phyloP scores from a whole-genome alignment of 2,797 vertebrate genomes.

The Pseudochirops cupreus region DNA sequence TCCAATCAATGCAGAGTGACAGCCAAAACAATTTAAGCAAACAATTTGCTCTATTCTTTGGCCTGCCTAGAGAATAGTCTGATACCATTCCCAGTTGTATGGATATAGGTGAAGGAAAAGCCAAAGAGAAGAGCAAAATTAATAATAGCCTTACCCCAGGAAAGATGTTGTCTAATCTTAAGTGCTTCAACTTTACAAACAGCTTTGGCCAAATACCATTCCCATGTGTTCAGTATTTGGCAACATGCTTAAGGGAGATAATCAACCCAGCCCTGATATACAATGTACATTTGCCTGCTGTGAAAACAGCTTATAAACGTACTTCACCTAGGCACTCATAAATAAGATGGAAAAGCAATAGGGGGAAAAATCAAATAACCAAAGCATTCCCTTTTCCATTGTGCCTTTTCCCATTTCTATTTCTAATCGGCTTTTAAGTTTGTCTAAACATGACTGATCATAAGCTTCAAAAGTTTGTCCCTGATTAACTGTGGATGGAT shows the following conservation, averaged over 20 bases:
- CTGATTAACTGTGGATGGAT: background rate
- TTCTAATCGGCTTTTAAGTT: conserved; percentile 23
- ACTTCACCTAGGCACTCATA: conserved; percentile 24
- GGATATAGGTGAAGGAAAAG: background rate
- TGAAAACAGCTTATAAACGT: conserved; percentile 56
- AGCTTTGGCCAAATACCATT: background rate
- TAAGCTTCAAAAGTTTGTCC: background rate
- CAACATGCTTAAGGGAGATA: conserved; percentile 21
- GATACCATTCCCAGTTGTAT: background rate
- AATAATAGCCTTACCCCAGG: background rate
- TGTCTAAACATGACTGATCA: background rate
- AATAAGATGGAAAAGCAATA: conserved; percentile 36
- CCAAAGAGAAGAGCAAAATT: background rate
- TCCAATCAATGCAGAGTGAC: conserved; percentile 20
- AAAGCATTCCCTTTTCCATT: background rate
- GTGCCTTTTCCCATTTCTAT: conserved; percentile 29
- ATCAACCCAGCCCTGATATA: background rate
- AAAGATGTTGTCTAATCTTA: background rate
- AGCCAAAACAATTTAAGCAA: conserved; percentile 2
- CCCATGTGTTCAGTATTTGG: background rate
- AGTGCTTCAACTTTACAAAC: background rate
- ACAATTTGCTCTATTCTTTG: background rate
- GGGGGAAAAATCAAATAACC: conserved; percentile 6
- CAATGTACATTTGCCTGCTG: conserved; percentile 30
- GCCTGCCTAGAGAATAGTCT: background rate